Evolutionary conservation across 64 coral and sea anemone genomes (phyloP), one percentile per base, ranked within the genome.

Genomic region (Pachyseris speciosa): DNA sequence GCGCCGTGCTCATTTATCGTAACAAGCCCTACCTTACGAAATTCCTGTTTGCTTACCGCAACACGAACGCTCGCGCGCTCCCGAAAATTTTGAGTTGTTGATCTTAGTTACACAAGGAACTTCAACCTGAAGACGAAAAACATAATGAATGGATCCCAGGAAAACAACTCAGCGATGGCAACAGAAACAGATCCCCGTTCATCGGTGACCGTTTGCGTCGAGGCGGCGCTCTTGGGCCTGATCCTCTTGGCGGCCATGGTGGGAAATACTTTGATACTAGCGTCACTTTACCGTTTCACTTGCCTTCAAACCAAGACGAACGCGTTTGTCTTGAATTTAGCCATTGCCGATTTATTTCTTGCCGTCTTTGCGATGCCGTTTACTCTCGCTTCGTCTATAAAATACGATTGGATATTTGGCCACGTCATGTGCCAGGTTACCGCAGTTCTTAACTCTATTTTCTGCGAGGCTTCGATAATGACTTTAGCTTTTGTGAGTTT

Each of bases 301-400:
- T 74, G 84, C 20, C 66, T 98, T 16, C 92, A 87, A 38, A 98
- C 92, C 2, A 89, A 92, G 47, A 94, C 96, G 10, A 98, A 98
- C 52, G 88, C 83, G 2, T 98, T 98, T 32, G 74, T 98, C 9
- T 49, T 90, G 58, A 98, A 94, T 68, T 55, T 98, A 25, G 78
- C 88, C 0, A 59, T 91, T n/a, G 83, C 96, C 2, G 93, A 98
- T 90, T 85, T 98, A 12, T 72, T 92, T 17, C 41, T 98, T 6
- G 67, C 93, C 16, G 6, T 86, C 12, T 43, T 92, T 1, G 96
- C 66, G 0, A 95, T 98, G 96, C 96, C 96, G 5, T 95, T 98
- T 33, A 95, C 96, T 0, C 22, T 92, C 3, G 24, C 57, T 33
- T 89, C 96, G 4, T 98, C 93, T 33, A 45, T 95, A 22, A 95